Evolutionary conservation across 35 echinoderm and acorn worm species (phyloP).

Genomic region (Apostichopus californicus): DNA sequence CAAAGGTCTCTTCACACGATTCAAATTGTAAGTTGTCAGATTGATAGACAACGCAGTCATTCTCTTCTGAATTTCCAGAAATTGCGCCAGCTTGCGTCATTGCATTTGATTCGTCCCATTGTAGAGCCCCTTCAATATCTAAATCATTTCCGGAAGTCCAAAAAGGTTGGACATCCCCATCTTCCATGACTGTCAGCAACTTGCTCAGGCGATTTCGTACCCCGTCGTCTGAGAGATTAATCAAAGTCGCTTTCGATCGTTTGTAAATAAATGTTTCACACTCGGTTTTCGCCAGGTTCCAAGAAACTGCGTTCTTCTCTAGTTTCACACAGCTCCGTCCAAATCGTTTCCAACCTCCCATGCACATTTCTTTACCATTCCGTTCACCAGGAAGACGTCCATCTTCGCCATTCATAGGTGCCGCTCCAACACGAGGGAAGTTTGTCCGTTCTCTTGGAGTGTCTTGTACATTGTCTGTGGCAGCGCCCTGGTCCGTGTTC

Average conservation of each 20-base stretch:
- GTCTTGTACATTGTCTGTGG: too few species aligned
- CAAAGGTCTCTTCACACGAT: not conserved
- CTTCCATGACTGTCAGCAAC: not conserved
- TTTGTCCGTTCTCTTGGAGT: too few species aligned
- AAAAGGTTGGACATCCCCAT: not conserved
- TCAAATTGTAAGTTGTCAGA: not conserved
- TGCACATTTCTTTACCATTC: not conserved
- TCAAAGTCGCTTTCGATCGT: not conserved
- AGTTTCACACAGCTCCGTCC: not conserved
- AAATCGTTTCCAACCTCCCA: not conserved
- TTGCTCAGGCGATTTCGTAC: not conserved
- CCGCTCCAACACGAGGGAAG: too few species aligned
- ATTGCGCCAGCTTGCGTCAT: not conserved
- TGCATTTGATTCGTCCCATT: not conserved
- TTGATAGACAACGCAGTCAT: not conserved
- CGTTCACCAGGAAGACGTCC: too few species aligned
- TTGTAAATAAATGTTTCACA: constrained; percentile 1
- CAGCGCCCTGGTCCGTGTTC: too few species aligned
- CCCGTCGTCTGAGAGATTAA: not conserved
- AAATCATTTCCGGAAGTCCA: not conserved
- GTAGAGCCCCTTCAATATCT: not conserved
- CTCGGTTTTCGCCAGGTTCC: not conserved
- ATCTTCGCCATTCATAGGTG: too few species aligned
- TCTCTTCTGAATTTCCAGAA: not conserved
- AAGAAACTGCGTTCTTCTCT: not conserved